phyloP scores from a whole-genome alignment of 2,113 vertebrate genomes.

The Muscicapa adusta region DNA sequence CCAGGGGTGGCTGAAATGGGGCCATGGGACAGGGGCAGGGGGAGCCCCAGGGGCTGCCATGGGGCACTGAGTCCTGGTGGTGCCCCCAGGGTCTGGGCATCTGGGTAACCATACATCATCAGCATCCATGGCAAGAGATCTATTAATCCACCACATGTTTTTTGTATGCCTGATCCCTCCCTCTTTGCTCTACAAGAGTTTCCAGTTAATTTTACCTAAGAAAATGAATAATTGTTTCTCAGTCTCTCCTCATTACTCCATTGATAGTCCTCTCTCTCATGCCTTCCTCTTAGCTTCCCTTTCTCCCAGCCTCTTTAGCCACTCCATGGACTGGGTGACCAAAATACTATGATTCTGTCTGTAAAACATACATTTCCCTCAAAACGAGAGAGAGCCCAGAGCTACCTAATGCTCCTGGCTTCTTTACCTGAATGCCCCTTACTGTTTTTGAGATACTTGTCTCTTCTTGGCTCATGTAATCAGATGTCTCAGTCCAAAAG shows the following conservation, averaged over 20 bases:
- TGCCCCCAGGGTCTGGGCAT: neutral
- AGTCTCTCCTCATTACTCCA: neutral
- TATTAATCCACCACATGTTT: accelerated
- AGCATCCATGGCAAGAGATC: neutral
- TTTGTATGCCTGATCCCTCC: neutral
- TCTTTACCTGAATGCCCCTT: neutral
- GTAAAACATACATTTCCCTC: neutral
- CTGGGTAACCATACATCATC: neutral
- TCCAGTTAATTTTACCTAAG: neutral
- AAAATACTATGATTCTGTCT: neutral
- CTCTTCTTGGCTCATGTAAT: neutral
- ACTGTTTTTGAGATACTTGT: neutral
- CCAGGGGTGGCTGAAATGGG: neutral
- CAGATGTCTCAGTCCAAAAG: neutral
- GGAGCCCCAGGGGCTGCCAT: neutral
- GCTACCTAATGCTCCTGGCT: neutral
- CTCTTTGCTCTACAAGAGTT: neutral
- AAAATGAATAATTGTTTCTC: neutral
- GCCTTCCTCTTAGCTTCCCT: neutral
- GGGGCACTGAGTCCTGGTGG: neutral
- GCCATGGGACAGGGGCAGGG: neutral
- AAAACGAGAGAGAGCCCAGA: neutral
- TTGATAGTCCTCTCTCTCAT: neutral
- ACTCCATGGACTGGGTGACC: neutral
- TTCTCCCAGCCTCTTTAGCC: neutral